A percentile compares a stretch with the other conserved stretches of the same genome.
Conservation (phyloP, 2,888 invertebrate species). For the Platypus cylindrus region DNA sequence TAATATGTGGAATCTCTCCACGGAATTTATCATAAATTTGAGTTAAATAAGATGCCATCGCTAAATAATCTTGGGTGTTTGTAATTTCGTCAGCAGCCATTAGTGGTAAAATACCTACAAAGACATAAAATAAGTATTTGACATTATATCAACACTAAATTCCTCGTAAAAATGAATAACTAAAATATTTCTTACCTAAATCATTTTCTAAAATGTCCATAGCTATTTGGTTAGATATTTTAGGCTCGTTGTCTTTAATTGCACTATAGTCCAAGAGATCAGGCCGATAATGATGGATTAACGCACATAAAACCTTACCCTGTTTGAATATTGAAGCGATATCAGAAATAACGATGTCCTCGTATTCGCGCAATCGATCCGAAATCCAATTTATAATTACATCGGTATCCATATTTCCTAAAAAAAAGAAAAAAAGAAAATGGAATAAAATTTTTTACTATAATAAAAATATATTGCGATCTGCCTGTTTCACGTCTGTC, state of each 20-base stretch:
- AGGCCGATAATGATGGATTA: constrained; percentile 78
- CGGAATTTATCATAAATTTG: constrained; percentile 85
- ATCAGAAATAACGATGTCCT: constrained; percentile 46
- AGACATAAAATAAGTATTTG: constrained; percentile 10
- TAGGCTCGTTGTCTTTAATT: constrained; percentile 49
- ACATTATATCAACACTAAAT: constrained; percentile 1
- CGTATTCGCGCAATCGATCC: constrained; percentile 54
- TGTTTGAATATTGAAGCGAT: constrained; percentile 57
- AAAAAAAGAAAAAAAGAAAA: too few species aligned
- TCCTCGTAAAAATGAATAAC: too few species aligned
- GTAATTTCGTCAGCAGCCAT: constrained; percentile 69
- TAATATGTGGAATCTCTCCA: constrained; percentile 77
- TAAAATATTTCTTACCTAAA: constrained; percentile 43
- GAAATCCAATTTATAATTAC: constrained; percentile 68
- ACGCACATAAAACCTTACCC: constrained; percentile 55
- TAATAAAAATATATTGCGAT: too few species aligned
- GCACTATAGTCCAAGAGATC: constrained; percentile 69
- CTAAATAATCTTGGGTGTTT: constrained; percentile 56
- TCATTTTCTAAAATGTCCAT: constrained; percentile 78
- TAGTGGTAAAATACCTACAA: constrained; percentile 46
- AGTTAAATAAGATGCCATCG: constrained; percentile 71
- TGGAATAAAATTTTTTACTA: too few species aligned
- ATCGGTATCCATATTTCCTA: constrained; percentile 46
- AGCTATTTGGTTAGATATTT: constrained; percentile 66
- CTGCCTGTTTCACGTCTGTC: too few species aligned